These are phyloP conservation scores for Oenanthe oenanthe DNA, from an alignment of 2,113 vertebrate species.

Conservation along the genomic window DNA sequence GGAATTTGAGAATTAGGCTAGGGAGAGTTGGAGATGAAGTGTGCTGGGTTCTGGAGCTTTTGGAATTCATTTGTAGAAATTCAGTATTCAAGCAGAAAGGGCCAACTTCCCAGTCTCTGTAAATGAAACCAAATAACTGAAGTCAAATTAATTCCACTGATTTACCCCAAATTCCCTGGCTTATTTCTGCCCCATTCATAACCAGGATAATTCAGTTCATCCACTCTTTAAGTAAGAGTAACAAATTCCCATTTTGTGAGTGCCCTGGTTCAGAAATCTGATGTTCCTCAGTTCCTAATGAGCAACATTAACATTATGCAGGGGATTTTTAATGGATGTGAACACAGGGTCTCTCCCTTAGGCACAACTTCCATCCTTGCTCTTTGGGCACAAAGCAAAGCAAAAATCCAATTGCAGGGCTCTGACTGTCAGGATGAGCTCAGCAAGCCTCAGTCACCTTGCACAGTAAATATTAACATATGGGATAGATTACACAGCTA, in stretches of 20 bases:
- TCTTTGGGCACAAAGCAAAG: not conserved
- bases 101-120: not conserved
- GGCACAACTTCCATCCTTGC: not conserved
- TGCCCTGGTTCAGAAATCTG: not conserved
- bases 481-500: not conserved
- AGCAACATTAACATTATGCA: not conserved
- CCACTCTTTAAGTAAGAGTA: not conserved
- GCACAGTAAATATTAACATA: not conserved
- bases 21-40: not conserved
- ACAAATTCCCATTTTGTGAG: not conserved
- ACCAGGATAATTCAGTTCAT: not conserved
- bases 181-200: not conserved
- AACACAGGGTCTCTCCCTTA: not conserved
- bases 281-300: not conserved
- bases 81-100: not conserved
- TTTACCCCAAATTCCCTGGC: not conserved
- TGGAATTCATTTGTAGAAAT: not conserved
- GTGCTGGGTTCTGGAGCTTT: not conserved
- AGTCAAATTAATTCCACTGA: not conserved
- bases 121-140: conserved; percentile 13
- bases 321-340: not conserved
- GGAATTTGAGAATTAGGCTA: not conserved
- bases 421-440: not conserved
- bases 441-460: not conserved
- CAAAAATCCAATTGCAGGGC: not conserved